Percentiles rank a stretch among this genome's conserved stretches.
Conservation (phyloP, 2,113 vertebrate genomes). For the Aix galericulata region DNA sequence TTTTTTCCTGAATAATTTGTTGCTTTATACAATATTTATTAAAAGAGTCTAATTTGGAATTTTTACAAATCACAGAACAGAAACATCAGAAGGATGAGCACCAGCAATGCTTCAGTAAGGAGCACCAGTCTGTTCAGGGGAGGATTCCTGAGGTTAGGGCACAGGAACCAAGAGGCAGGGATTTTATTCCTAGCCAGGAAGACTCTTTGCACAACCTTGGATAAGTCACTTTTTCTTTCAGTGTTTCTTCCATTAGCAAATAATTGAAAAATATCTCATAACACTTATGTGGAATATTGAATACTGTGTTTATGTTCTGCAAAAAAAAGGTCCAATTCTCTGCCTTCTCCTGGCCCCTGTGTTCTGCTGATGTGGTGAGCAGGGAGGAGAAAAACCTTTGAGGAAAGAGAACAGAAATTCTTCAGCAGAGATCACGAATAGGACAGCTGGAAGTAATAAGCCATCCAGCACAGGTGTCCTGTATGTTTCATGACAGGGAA, state of each 20-base stretch:
- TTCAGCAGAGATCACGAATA: background rate
- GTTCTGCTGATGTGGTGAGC: background rate
- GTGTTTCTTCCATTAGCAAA: background rate
- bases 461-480: background rate
- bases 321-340: background rate
- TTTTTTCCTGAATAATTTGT: constrained; percentile 7
- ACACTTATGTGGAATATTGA: background rate
- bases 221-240: background rate
- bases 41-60: background rate
- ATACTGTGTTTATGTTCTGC: background rate
- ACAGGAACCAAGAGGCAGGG: background rate
- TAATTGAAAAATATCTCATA: background rate
- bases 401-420: background rate
- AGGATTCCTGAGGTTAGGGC: background rate
- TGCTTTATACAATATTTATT: background rate
- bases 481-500: background rate
- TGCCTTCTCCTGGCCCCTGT: background rate
- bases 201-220: background rate
- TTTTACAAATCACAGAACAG: background rate
- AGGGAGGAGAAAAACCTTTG: background rate
- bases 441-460: background rate
- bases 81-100: background rate
- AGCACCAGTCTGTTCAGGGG: background rate
- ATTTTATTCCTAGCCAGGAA: background rate
- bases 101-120: background rate